phyloP scores from a whole-genome alignment of 2,113 vertebrate genomes.

The Oryzias woworae region DNA sequence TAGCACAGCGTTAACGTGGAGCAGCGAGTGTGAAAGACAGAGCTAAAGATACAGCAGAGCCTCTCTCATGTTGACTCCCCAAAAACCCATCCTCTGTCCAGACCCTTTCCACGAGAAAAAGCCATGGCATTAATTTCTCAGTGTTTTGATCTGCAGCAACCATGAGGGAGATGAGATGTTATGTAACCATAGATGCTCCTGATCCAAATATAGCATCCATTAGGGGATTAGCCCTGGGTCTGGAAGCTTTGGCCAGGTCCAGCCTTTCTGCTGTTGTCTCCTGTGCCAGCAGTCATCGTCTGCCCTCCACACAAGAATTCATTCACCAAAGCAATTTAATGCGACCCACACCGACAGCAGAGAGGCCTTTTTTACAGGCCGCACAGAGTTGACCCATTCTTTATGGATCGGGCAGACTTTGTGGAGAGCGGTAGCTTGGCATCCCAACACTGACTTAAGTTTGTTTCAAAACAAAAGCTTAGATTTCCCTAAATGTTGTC shows the following conservation, averaged over 20 bases:
- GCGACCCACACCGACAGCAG: constrained; percentile 18
- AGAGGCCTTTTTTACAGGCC: constrained; percentile 7
- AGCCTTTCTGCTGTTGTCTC: constrained; percentile 44
- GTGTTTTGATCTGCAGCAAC: constrained; percentile 31
- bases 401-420: constrained; percentile 3
- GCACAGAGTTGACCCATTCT: constrained; percentile 9
- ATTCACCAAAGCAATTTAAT: constrained; percentile 33
- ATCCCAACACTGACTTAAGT: neutral
- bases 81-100: neutral
- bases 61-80: constrained; percentile 8
- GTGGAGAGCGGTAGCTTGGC: neutral
- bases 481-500: too few species aligned
- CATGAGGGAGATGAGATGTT: constrained; percentile 58
- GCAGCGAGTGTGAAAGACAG: neutral
- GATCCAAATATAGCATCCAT: constrained; percentile 78
- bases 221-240: constrained; percentile 74
- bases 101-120: constrained; percentile 24
- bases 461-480: too few species aligned
- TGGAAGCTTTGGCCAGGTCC: constrained; percentile 42
- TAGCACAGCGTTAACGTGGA: constrained; percentile 11
- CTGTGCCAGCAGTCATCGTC: constrained; percentile 39
- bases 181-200: constrained; percentile 63
- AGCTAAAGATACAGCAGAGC: neutral
- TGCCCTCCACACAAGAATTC: constrained; percentile 27
- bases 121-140: constrained; percentile 40